Evolutionary conservation across 2,113 vertebrate species (phyloP).

Genomic region (Sinosuthora webbiana): DNA sequence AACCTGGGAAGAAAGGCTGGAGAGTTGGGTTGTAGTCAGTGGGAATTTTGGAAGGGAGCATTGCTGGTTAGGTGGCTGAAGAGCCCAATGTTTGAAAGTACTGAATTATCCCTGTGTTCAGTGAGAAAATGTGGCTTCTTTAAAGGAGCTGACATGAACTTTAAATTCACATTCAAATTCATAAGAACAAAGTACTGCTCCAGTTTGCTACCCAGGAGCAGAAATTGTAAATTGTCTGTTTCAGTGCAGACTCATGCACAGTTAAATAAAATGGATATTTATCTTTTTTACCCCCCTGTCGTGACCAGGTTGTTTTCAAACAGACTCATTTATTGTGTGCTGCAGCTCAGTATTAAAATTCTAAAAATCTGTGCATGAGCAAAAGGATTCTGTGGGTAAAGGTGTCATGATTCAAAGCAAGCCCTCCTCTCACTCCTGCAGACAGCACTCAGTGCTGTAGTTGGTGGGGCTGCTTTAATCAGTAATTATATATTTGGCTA

Average conservation of each 20-base stretch:
- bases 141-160: neutral
- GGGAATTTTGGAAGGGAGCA: neutral
- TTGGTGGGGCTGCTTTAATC: neutral
- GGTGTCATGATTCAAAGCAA: neutral
- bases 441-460: neutral
- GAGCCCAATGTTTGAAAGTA: neutral
- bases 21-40: neutral
- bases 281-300: neutral
- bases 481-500: neutral
- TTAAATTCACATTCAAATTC: neutral
- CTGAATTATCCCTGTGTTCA: neutral
- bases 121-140: neutral
- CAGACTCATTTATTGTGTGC: neutral
- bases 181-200: neutral
- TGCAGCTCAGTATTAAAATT: neutral
- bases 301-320: neutral
- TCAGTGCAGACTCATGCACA: neutral
- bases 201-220: neutral
- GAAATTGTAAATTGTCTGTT: neutral
- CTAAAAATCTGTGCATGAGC: neutral
- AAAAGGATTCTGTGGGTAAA: neutral
- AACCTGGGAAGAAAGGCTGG: neutral
- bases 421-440: neutral
- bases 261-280: neutral
- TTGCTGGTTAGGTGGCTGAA: neutral